phyloP scores from a whole-genome alignment of 2,888 invertebrate species.

The Metacarcinus magister region DNA sequence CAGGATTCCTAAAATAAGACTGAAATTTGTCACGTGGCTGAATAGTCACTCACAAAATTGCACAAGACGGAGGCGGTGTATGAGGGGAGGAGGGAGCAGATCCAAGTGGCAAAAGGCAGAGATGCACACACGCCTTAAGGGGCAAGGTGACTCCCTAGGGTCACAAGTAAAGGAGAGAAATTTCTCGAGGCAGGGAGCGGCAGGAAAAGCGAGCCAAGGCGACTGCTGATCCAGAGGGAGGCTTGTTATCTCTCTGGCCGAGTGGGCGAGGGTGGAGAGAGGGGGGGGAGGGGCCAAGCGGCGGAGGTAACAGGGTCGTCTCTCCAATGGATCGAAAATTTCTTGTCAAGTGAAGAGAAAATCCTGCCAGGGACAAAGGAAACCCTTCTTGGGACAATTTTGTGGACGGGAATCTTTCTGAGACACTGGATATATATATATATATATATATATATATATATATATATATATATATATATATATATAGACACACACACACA shows the following conservation, averaged over 20 bases:
- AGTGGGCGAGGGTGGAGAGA: neutral
- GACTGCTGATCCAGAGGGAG: conserved; percentile 29
- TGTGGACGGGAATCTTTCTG: neutral
- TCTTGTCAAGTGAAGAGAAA: conserved; percentile 21
- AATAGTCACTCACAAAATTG: neutral
- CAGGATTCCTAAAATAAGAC: too few species aligned
- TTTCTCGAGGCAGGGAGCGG: conserved; percentile 36
- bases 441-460: neutral
- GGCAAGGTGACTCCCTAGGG: conserved; percentile 7
- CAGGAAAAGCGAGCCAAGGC: neutral
- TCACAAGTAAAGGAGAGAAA: neutral
- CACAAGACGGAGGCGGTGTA: neutral
- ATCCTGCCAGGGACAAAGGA: conserved; percentile 28
- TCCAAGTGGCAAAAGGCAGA: neutral
- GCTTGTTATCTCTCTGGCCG: conserved; percentile 23
- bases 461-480: neutral
- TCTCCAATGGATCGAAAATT: conserved; percentile 36
- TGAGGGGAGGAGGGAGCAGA: neutral
- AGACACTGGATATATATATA: neutral
- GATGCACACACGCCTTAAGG: conserved; percentile 5
- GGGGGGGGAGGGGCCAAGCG: neutral
- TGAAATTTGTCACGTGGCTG: neutral
- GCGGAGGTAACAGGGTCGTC: conserved; percentile 17
- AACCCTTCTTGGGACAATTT: neutral
- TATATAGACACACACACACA: neutral